These are phyloP conservation scores for Micromys minutus DNA, from an alignment of 2,113 vertebrate species.

Conservation along the genomic window DNA sequence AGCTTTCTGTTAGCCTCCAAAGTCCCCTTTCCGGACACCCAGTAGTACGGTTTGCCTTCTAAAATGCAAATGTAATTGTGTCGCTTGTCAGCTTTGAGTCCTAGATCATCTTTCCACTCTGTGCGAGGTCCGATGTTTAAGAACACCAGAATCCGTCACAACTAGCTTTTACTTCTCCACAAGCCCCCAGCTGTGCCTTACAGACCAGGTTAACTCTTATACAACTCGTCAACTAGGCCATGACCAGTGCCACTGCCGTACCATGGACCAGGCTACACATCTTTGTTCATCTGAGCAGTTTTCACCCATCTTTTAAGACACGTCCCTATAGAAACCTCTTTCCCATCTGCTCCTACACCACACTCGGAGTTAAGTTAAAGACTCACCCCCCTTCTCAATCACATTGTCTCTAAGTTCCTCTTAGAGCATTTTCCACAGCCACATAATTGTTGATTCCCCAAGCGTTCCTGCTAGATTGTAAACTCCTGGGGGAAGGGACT, in stretches of 20 bases:
- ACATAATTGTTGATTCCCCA: neutral
- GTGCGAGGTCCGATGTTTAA: fast-evolving
- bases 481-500: neutral
- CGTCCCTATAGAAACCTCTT: neutral
- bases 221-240: neutral
- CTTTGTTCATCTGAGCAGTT: neutral
- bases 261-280: neutral
- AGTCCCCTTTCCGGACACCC: neutral
- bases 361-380: neutral
- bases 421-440: neutral
- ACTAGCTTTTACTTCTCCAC: neutral
- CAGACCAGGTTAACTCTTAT: neutral
- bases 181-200: neutral
- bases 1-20: neutral
- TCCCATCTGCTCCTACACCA: neutral
- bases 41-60: neutral
- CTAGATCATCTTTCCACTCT: neutral
- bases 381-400: too few relatives aligned
- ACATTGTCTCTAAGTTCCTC: neutral
- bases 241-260: neutral
- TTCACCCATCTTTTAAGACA: neutral
- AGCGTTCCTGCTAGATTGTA: neutral
- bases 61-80: neutral
- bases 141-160: fast-evolving
- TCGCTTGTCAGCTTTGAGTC: neutral